A percentile compares a stretch with the other conserved stretches of the same genome.
phyloP scores from a whole-genome alignment of 2,888 invertebrate genomes.

The Cantharis flavilabris region DNA sequence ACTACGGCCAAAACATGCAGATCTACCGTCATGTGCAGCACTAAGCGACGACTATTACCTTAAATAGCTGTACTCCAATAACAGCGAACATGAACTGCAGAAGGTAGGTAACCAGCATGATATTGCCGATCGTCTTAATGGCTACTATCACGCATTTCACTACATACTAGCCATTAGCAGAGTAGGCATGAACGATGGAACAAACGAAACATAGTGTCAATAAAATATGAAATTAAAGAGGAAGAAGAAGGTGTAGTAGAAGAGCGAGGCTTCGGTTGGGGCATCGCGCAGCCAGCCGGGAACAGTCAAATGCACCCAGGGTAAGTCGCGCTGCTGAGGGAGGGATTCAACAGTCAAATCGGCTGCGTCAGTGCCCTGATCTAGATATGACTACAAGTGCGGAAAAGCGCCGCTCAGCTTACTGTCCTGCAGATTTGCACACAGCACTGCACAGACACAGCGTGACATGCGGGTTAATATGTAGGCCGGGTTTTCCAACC shows the following conservation, averaged over 20 bases:
- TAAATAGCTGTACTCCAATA: constrained; percentile 99
- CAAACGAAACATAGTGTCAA: constrained; percentile 45
- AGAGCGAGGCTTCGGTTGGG: constrained; percentile 43
- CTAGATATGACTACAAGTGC: constrained; percentile 59
- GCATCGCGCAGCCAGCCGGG: constrained; percentile 47
- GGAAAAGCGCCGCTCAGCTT: constrained; percentile 31
- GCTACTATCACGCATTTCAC: constrained; percentile 99
- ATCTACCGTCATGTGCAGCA: constrained; percentile 52
- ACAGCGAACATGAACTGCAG: constrained; percentile 99
- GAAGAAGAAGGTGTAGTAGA: constrained; percentile 22
- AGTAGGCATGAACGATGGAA: constrained; percentile 54
- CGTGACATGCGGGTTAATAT: constrained; percentile 53
- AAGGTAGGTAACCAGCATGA: constrained; percentile 99
- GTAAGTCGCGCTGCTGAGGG: constrained; percentile 45
- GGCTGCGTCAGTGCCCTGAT: constrained; percentile 44
- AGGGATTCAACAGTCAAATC: constrained; percentile 36
- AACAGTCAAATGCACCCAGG: constrained; percentile 55
- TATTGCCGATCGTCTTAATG: constrained; percentile 99
- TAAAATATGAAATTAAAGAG: constrained; percentile 28
- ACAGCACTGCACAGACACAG: constrained; percentile 49
- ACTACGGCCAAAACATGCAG: constrained; percentile 52
- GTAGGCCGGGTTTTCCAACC: constrained; percentile 41
- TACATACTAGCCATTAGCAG: constrained; percentile 79
- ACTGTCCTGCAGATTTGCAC: constrained; percentile 28
- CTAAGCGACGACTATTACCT: constrained; percentile 70